phyloP scores from a whole-genome alignment of 2,797 vertebrate genomes.

The Danio albolineatus region DNA sequence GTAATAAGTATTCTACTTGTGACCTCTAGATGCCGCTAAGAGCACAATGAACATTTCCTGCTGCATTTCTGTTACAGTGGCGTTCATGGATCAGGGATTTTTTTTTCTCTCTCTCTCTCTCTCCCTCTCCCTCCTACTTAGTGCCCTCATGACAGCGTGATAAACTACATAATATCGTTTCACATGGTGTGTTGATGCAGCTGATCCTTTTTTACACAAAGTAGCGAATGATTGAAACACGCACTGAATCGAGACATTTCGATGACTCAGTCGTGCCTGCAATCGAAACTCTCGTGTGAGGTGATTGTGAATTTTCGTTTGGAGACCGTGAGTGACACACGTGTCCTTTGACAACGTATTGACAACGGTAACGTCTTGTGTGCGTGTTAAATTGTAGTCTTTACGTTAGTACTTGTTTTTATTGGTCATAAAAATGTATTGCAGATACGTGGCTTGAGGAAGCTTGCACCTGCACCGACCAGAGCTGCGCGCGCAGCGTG shows the following conservation, averaged over 20 bases:
- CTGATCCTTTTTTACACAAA: conserved; percentile 8
- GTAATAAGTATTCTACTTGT: conserved; percentile 31
- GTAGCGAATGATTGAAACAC: conserved; percentile 9
- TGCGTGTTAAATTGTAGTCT: not conserved
- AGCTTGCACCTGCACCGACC: not conserved
- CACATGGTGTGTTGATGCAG: conserved; percentile 36
- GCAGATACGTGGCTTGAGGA: not conserved
- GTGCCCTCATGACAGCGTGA: conserved; percentile 35
- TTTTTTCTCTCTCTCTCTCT: no score
- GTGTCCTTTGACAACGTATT: no score
- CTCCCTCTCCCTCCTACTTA: not conserved
- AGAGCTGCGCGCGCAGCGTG: not conserved
- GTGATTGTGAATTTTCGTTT: not conserved
- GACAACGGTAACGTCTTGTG: not conserved
- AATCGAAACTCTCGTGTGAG: not conserved
- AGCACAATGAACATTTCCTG: conserved; percentile 70
- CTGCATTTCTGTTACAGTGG: conserved; percentile 26
- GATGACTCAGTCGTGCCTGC: not conserved
- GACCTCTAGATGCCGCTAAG: conserved; percentile 79
- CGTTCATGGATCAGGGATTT: not conserved
- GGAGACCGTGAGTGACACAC: not conserved
- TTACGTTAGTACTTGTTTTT: not conserved
- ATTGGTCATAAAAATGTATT: not conserved
- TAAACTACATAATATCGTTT: conserved; percentile 35
- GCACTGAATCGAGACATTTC: conserved; percentile 1